Evolutionary conservation across 2,888 invertebrate species (phyloP), one percentile per base, ranked within the genome.

Genomic region (Lampropteryx suffumata): DNA sequence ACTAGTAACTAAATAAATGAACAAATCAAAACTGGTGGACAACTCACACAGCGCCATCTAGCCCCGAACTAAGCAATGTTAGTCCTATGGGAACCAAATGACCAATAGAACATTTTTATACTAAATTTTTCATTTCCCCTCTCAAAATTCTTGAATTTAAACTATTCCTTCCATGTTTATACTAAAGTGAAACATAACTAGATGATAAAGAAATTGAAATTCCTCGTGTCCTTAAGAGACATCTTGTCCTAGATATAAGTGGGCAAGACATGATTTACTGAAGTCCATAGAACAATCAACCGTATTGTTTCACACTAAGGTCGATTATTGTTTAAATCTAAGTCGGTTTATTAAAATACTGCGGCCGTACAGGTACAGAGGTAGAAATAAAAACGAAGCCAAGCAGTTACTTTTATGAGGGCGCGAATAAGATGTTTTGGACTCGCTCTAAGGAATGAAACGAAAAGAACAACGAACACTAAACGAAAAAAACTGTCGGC

Each of bases 351-450:
- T 89, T 89, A 90, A 89, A 89, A 89, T 88, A 89, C 88, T 87
- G 87, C 78, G 87, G 84, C 86, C 84, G 87, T 86, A 81, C 88
- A 88, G 88, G 88, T 88, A 89, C 78, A 82, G 82, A 79, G 80
- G 84, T 78, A 82, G 87, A 88, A 87, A 90, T 89, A 89, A 89
- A 90, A 89, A 89, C 85, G 85, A 86, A 82, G 75, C 86, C 81
- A 87, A 85, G 87, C 87, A 88, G 90, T 90, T 89, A 89, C 90
- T 88, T 90, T 89, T 90, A 90, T 89, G 90, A 89, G 90, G 87
- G 89, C 90, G 90, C 85, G 90, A 90, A 90, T 89, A 90, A 90
- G 89, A 89, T 89, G 89, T 89, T 89, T 89, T 83, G 86, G 86
- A 88, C 84, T 84, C 79, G 77, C 82, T 82, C 84, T 84, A 78